Base-by-base conservation (phyloP, 2,797 vertebrate species). In the Chrysocyon brachyurus region DNA sequence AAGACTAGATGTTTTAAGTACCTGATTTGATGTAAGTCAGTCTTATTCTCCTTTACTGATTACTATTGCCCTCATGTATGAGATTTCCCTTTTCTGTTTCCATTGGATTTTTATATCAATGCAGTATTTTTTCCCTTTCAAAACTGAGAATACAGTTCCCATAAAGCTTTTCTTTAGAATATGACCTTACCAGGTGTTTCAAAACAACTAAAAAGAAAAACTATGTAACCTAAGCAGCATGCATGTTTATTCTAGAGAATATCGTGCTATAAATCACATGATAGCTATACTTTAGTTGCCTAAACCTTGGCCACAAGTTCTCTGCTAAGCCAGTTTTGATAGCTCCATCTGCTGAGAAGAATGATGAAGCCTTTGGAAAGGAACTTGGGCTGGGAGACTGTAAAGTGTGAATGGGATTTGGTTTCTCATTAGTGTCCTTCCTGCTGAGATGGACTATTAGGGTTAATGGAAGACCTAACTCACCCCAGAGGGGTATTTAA, bases 381-480 rank as follows among this genome's bases (percentile, higher is more conserved):
- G 17, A 2, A 28, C 54, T 75, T 72, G 36, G 52, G 9, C 61
- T 81, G 31, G 57, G 11, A 5, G 1, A 4, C 81, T 46, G 22
- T 2, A 26, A 75, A 49, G 4, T 75, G 57, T 87, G 57, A 83
- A 46, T 5, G 57, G 28, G 59, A 70, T 70, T 95, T 19, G 19
- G 3, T 78, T 86, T 93, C 79, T 93, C 56, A 77, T 15, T 33
- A 46, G 36, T 33, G 72, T 64, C 36, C 33, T 96, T 91, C 59
- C 83, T 87, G 17, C 68, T 70, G 64, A 96, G 77, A 90, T 5
- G 15, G 31, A 77, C 61, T 40, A 10, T 92, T 78, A 78, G 33
- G 54, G 77, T 96, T 72, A 91, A 85, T 77, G 56, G 61, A 90
- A 52, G 36, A 59, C 19, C n/a, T 87, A 91, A 82, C 77, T 87